Base-by-base conservation (phyloP, 2,797 vertebrate genomes). In the Choloepus didactylus region DNA sequence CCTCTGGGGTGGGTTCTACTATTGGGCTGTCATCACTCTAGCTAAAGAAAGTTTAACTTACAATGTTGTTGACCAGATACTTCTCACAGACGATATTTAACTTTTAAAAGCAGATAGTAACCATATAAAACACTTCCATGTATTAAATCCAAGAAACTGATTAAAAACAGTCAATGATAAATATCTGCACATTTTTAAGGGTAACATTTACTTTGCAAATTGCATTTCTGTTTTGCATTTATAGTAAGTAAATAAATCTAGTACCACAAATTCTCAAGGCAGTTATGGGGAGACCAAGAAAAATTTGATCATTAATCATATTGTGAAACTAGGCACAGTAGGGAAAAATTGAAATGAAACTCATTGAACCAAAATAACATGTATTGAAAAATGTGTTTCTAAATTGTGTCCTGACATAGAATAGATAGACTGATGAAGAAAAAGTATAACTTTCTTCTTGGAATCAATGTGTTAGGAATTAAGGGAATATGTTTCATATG, bases 201-300 rank as follows among this genome's bases (percentile, higher is more conserved):
- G 62, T 54, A 93, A 91, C 51, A 93, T 95, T 94, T 91, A 67
- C 66, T 87, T 25, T 93, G 92, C 72, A 96, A 97, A 88, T 97
- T 93, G 44, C 31, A 60, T 92, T 38, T 93, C 46, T 87, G 87
- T 82, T 96, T 97, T 94, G 86, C 64, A 96, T 93, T 92, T 96
- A 96, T 92, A 83, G 59, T 90, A 90, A 92, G 73, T 83, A 59
- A 93, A 96, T 96, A 92, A 94, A 93, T 88, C 81, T 79, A 69
- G 77, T 66, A 70, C 86, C 93, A 69, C 27, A 85, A 80, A 93
- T 94, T 93, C 79, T 94, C 59, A 93, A 94, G 85, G 81, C 88
- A 95, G 66, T 86, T 31, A 25, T 82, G 38, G 73, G 56, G 69
- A 96, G 90, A 92, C 75, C 64, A 92, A 92, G 21, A 84, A 41